Conservation (phyloP, 2,888 invertebrate genomes). For the Orthosia cruda region DNA sequence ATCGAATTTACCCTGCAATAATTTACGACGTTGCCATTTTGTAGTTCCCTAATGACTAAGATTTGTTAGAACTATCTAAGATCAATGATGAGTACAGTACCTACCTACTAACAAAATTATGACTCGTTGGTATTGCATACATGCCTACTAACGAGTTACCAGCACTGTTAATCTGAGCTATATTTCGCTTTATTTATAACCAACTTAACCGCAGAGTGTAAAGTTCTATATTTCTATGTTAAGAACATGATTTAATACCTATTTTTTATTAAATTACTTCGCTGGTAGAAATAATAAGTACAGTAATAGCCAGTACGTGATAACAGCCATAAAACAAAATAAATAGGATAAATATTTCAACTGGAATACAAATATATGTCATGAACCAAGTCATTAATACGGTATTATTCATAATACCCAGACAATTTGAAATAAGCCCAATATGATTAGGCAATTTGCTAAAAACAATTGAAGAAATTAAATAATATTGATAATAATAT, state of each 20-base stretch:
- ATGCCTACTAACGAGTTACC: conserved; percentile 8
- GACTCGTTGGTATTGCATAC: not conserved
- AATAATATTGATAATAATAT: too few species aligned
- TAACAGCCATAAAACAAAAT: not conserved
- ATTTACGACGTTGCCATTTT: conserved; percentile 42
- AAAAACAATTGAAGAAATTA: too few species aligned
- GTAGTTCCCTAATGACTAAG: not conserved
- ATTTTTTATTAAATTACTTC: conserved; percentile 5
- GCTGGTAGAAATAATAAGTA: not conserved
- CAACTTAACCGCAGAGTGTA: conserved; percentile 37
- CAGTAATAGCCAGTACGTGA: not conserved
- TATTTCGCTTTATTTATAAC: conserved; percentile 25
- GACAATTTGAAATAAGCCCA: too few species aligned
- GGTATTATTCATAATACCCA: too few species aligned
- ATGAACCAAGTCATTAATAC: too few species aligned
- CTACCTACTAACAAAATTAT: not conserved
- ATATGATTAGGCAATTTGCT: too few species aligned
- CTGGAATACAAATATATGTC: too few species aligned
- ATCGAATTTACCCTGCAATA: conserved; percentile 66
- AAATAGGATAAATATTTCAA: not conserved
- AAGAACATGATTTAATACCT: conserved; percentile 8
- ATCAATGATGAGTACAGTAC: not conserved
- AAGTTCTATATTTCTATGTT: conserved; percentile 14
- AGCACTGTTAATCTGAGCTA: not conserved
- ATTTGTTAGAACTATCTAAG: not conserved